A percentile compares a stretch with the other conserved stretches of the same genome.
phyloP scores from a whole-genome alignment of 2,888 invertebrate genomes.

The Tachystola acroxantha region DNA sequence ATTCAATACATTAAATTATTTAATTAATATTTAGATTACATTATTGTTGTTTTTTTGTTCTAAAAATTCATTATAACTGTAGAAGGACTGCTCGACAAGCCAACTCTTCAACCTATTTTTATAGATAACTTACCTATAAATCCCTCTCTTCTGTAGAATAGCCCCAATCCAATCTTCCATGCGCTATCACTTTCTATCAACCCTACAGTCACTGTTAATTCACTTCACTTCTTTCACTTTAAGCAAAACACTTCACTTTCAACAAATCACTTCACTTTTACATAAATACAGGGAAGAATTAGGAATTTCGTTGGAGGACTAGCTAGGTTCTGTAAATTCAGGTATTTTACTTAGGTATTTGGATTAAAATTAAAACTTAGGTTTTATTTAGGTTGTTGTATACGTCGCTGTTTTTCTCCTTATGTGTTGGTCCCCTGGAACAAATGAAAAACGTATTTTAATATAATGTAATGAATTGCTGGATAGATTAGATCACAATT shows the following conservation, averaged over 20 bases:
- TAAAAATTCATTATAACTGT: too few relatives aligned
- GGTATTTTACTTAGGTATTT: constrained; percentile 7
- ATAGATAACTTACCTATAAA: constrained; percentile 6
- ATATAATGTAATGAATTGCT: too few relatives aligned
- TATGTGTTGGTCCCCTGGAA: constrained; percentile 63
- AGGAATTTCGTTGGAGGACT: constrained; percentile 1
- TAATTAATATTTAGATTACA: too few relatives aligned
- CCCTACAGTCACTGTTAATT: constrained; percentile 8
- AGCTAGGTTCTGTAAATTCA: constrained; percentile 4
- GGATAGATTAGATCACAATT: too few relatives aligned
- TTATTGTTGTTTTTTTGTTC: too few relatives aligned
- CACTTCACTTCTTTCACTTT: too few relatives aligned
- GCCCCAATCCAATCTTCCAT: too few relatives aligned
- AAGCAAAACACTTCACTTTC: too few relatives aligned
- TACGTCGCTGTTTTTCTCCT: constrained; percentile 23
- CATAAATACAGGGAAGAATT: constrained; percentile 2
- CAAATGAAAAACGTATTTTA: constrained; percentile 36
- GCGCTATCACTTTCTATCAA: constrained; percentile 20
- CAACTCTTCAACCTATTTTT: too few relatives aligned
- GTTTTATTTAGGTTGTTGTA: constrained; percentile 18
- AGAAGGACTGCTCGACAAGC: too few relatives aligned
- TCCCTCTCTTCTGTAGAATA: constrained; percentile 21
- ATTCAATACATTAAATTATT: too few relatives aligned
- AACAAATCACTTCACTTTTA: too few relatives aligned
- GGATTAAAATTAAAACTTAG: constrained; percentile 8